Evolutionary conservation across 1,140 invertebrate species (phyloP), one percentile per base, ranked within the genome.

Genomic region (Hylyphantes graminicola): DNA sequence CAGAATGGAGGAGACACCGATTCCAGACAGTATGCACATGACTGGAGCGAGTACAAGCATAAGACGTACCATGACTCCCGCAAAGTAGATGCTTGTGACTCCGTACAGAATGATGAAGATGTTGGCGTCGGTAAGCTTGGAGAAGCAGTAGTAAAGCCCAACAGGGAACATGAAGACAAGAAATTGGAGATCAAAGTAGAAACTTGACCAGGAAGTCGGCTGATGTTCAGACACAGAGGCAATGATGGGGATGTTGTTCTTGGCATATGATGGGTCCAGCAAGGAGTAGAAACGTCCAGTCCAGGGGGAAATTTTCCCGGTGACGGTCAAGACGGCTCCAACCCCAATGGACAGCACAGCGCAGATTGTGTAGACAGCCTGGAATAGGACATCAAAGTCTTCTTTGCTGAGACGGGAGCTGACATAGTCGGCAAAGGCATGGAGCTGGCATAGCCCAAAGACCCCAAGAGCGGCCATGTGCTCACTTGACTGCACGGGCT

Each of bases 231-330:
- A 99, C 2, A 99, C 97, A 2, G 97, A 98, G 15, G 97, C 97
- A 89, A 99, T 99, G 87, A 99, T 99, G 74, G 97, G 98, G 91
- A 99, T 99, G 90, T 99, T 97, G 91, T 98, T 99, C 91, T 99
- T 99, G 68, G 97, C 98, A 90, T 99, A 99, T 0, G 96, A 98
- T 10, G 97, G 97, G 92, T 99, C 98, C 83, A 99, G 90, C 5
- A 99, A 91, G 0, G 97, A 98, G 89, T 99, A 99, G 90, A 99
- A 99, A 87, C 98, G 92, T n/a, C 97, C 98, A 82, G 97, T 99
- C 98, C 98, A 99, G 15, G 98, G 97, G 10, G 97, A 96, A 87
- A 99, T 97, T 93, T 98, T 92, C 92, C 96, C 96, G 70, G 95
- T 95, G 13, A 98, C 91, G 10, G 96, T 96, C 57, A 98, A 92